Percentiles rank a stretch among this genome's conserved stretches.
phyloP scores from a whole-genome alignment of 1,140 invertebrate genomes.

The Tachypleus tridentatus region DNA sequence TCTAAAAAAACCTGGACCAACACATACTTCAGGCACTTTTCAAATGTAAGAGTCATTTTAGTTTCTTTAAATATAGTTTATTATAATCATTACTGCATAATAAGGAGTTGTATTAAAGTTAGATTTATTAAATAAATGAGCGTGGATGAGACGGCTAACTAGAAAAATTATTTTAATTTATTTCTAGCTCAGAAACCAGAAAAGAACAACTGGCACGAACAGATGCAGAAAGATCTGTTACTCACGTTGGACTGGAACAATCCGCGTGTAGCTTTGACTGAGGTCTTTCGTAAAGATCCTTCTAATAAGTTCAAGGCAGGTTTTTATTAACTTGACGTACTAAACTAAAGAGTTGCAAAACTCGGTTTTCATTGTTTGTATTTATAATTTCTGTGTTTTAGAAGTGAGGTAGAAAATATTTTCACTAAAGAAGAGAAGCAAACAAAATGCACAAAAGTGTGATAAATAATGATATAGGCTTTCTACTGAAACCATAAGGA shows the following conservation, averaged over 20 bases:
- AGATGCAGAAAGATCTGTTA: constrained; percentile 31
- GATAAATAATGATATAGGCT: too few species aligned
- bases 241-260: constrained; percentile 37
- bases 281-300: constrained; percentile 35
- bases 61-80: neutral
- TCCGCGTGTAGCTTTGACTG: constrained; percentile 32
- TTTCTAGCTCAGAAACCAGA: constrained; percentile 17
- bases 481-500: too few species aligned
- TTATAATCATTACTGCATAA: too few species aligned
- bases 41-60: constrained; percentile 30
- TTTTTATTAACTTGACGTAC: neutral
- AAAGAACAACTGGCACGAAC: constrained; percentile 19
- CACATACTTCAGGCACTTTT: constrained; percentile 35
- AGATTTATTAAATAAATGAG: neutral
- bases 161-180: constrained; percentile 10
- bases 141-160: neutral
- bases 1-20: constrained; percentile 33
- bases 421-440: too few species aligned
- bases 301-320: constrained; percentile 30
- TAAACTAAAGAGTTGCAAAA: too few species aligned
- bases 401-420: too few species aligned
- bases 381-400: too few species aligned
- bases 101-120: neutral
- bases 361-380: too few species aligned
- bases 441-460: too few species aligned